Evolutionary conservation across 2,797 vertebrate species (phyloP).

Genomic region (Tachyglossus aculeatus): DNA sequence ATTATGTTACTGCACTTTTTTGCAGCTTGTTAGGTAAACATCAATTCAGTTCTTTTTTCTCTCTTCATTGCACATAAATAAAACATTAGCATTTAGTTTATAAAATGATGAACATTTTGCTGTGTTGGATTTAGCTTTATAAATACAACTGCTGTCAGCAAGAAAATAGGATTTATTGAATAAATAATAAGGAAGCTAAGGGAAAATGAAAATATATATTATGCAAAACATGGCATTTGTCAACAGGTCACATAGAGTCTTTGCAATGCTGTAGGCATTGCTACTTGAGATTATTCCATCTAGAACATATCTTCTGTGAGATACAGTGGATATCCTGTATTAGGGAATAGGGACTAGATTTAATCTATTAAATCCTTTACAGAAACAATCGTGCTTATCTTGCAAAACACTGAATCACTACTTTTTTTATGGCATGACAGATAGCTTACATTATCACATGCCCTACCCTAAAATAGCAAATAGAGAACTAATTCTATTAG

Average conservation of each 20-base stretch:
- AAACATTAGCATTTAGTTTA: slow-evolving; percentile 86
- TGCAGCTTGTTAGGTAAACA: slow-evolving; percentile 87
- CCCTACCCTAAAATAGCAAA: background rate
- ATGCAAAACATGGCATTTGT: slow-evolving; percentile 78
- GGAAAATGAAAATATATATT: slow-evolving; percentile 79
- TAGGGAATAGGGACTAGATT: background rate
- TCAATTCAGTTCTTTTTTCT: slow-evolving; percentile 84
- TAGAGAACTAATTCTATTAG: background rate
- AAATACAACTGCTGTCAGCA: slow-evolving; percentile 88
- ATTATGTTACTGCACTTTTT: slow-evolving; percentile 83
- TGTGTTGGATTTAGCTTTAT: slow-evolving; percentile 81
- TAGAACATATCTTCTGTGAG: slow-evolving; percentile 11
- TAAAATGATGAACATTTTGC: slow-evolving; percentile 87
- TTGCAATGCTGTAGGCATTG: slow-evolving; percentile 43
- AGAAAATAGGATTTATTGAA: slow-evolving; percentile 85
- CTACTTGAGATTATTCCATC: slow-evolving; percentile 50
- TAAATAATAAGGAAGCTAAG: slow-evolving; percentile 84
- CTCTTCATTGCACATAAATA: slow-evolving; percentile 87
- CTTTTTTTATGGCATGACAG: slow-evolving; percentile 25
- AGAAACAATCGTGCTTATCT: slow-evolving; percentile 7
- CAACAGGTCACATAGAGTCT: slow-evolving; percentile 73
- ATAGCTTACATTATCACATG: slow-evolving; percentile 5
- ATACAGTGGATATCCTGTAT: slow-evolving; percentile 11
- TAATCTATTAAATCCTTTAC: background rate
- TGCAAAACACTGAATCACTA: slow-evolving; percentile 36